Evolutionary conservation across 92 coral and sea anemone species (phyloP).

Genomic region (Pocillopora meandrina): DNA sequence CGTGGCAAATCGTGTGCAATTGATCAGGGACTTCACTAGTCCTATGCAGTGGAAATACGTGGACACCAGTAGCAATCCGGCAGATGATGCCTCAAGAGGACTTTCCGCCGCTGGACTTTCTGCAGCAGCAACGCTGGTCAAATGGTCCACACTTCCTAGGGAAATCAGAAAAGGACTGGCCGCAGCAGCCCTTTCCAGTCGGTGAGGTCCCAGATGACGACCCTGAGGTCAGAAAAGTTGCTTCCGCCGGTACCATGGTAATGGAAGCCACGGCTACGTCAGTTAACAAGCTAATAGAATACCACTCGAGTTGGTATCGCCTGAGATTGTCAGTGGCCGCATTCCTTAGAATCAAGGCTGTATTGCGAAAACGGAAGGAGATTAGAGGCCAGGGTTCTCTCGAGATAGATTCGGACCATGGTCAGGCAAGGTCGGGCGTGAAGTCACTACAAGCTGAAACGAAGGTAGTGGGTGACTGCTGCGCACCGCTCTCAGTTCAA

Average conservation of each 20-base stretch:
- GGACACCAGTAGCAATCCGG: constrained; percentile 55
- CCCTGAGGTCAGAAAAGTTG: constrained; percentile 40
- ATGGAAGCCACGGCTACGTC: constrained; percentile 1
- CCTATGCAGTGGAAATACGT: constrained; percentile 68
- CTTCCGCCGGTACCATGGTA: constrained; percentile 5
- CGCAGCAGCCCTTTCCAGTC: constrained; percentile 41
- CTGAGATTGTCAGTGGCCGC: constrained; percentile 48
- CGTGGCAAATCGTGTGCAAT: constrained; percentile 66
- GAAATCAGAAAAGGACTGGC: constrained; percentile 53
- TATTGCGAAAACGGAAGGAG: constrained; percentile 19
- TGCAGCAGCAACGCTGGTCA: constrained; percentile 44
- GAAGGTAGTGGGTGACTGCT: background rate
- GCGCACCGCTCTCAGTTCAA: constrained; percentile 27
- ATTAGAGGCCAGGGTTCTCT: background rate
- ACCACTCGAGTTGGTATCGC: constrained; percentile 53
- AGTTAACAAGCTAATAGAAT: constrained; percentile 28
- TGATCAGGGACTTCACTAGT: constrained; percentile 49
- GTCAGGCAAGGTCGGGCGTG: background rate
- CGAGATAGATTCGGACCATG: background rate
- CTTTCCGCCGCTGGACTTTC: constrained; percentile 29
- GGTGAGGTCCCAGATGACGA: constrained; percentile 47
- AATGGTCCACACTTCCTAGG: constrained; percentile 55
- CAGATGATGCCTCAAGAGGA: constrained; percentile 61
- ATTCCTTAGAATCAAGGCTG: constrained; percentile 36
- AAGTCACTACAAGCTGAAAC: background rate